These are phyloP conservation scores for Decapterus maruadsi DNA, from an alignment of 2,797 vertebrate species.

Conservation along the genomic window DNA sequence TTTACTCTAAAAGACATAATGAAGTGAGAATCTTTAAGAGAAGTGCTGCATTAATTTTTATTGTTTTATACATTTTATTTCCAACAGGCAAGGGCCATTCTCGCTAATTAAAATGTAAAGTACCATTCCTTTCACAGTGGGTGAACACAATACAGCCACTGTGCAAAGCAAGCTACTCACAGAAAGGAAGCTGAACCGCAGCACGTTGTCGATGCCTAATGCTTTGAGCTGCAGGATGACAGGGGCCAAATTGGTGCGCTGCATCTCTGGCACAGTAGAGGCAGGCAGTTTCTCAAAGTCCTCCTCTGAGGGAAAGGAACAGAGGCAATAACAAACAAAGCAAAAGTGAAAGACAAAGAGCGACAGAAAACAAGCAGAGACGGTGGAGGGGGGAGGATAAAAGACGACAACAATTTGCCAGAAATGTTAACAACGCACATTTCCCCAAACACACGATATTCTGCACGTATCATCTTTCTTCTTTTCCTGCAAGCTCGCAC, in stretches of 20 bases:
- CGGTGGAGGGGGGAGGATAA: background rate
- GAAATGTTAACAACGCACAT: conserved; percentile 8
- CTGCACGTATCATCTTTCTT: background rate
- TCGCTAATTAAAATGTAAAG: conserved; percentile 68
- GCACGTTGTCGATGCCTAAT: conserved; percentile 96
- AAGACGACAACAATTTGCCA: conserved; percentile 1
- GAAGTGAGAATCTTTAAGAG: conserved; percentile 24
- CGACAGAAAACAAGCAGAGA: conserved; percentile 5
- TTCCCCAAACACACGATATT: background rate
- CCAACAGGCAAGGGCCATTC: conserved; percentile 23
- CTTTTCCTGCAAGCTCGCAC: conserved; percentile 12
- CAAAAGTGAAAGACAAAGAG: conserved; percentile 7
- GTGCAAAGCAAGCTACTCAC: conserved; percentile 80
- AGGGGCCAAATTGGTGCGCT: conserved; percentile 96
- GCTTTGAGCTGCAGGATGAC: conserved; percentile 99
- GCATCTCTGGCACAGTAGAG: conserved; percentile 96
- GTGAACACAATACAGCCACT: conserved; percentile 50
- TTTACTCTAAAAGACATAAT: conserved; percentile 17
- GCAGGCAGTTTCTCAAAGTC: conserved; percentile 95
- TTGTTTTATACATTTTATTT: conserved; percentile 29
- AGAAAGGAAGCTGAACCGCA: conserved; percentile 97
- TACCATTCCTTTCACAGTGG: conserved; percentile 56
- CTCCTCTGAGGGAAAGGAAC: conserved; percentile 88
- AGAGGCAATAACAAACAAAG: conserved; percentile 30
- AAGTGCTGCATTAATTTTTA: conserved; percentile 38